phyloP scores from a whole-genome alignment of 2,113 vertebrate species.

The Oryzias woworae region DNA sequence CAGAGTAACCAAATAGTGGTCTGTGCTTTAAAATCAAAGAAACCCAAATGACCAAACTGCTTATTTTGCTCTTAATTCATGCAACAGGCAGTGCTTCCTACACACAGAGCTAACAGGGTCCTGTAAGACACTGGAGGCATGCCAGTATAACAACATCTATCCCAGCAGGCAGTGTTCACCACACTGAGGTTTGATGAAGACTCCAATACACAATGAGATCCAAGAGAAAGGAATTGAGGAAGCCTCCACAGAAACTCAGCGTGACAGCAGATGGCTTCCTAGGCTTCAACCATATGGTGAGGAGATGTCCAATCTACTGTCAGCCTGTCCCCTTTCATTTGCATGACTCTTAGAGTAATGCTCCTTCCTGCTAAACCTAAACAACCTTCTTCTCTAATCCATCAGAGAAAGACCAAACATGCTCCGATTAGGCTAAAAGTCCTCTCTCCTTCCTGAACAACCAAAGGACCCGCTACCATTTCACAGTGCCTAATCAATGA shows the following conservation, averaged over 20 bases:
- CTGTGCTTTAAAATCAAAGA: no score
- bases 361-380: constrained; percentile 16
- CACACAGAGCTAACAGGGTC: no score
- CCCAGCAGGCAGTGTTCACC: constrained; percentile 29
- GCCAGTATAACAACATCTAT: constrained; percentile 45
- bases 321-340: constrained; percentile 63
- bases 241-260: constrained; percentile 57
- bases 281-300: constrained; percentile 71
- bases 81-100: no score
- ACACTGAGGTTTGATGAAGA: constrained; percentile 23
- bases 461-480: constrained; percentile 43
- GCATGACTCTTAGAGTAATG: constrained; percentile 38
- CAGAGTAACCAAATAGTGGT: no score
- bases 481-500: constrained; percentile 68
- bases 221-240: constrained; percentile 58
- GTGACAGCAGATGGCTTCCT: constrained; percentile 70
- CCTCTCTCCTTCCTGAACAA: constrained; percentile 24
- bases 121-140: not conserved
- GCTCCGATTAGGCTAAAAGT: constrained; percentile 34
- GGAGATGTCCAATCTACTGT: constrained; percentile 54
- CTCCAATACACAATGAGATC: constrained; percentile 31
- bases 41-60: no score
- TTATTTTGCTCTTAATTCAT: no score
- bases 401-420: constrained; percentile 21
- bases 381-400: not conserved